Evolutionary conservation across 2,888 invertebrate genomes (phyloP), one percentile per base, ranked within the genome.

Genomic region (Orthosia incerta): DNA sequence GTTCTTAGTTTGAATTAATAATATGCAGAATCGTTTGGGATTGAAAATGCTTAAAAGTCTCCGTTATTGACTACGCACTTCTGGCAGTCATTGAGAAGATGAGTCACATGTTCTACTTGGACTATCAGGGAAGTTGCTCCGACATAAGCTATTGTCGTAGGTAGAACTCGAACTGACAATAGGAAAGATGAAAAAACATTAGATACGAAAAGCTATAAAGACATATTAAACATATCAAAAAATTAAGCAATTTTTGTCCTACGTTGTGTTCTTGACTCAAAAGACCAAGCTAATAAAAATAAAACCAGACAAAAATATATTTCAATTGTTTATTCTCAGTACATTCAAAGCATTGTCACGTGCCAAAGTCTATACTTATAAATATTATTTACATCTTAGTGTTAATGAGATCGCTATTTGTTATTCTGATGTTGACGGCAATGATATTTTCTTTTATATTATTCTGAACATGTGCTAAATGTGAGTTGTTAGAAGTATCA

Each of bases 321-420:
- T 89, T 89, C 89, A 93, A 93, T 93, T 86, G 86, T 94, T 95
- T 95, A 94, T 94, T 94, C 84, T 94, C 94, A 94, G 95, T 96
- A 96, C 96, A 96, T 94, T 93, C 91, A 96, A 96, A 96, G 96
- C 95, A 92, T 93, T 91, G 86, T 90, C 85, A 84, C 88, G 92
- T 93, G 92, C 90, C 90, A 89, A 93, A 94, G 88, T 88, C 91
- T 93, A 94, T 93, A 92, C 93, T 83, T 94, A 94, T 92, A 94
- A 79, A 86, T 91, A 88, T 82, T 88, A 89, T 88, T 67, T 86
- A 86, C 91, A 92, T 83, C 87, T 86, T 87, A 88, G 61, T 84
- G 76, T 82, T 76, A 87, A 83, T 84, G 79, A 84, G 80, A 86
- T 76, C 76, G 68, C 62, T 83, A 20, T 55, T 66, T 76, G 62